Conservation (phyloP, 2,888 invertebrate species). For the Tuta absoluta region DNA sequence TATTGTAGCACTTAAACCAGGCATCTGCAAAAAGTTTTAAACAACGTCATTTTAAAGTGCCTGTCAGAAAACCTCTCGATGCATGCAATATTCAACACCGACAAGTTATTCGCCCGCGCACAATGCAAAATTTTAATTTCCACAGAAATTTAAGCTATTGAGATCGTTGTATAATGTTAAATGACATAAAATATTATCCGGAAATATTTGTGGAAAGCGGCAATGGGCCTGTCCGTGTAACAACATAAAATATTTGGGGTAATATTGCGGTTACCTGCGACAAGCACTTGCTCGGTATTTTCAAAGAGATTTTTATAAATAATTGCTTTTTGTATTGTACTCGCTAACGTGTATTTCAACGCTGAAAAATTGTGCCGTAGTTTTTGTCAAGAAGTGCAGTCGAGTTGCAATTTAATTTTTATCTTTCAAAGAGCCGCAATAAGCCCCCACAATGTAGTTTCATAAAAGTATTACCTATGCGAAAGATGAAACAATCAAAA, state of each 20-base stretch:
- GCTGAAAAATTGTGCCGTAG: conserved; percentile 44
- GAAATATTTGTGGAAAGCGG: conserved; percentile 55
- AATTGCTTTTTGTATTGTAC: conserved; percentile 52
- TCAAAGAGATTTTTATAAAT: conserved; percentile 66
- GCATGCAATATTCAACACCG: conserved; percentile 1
- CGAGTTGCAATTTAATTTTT: conserved; percentile 41
- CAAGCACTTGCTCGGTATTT: conserved; percentile 60
- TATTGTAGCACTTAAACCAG: background rate
- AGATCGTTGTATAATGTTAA: conserved; percentile 24
- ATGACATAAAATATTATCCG: conserved; percentile 48
- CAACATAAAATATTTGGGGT: conserved; percentile 67
- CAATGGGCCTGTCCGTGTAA: conserved; percentile 49
- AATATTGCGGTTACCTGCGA: conserved; percentile 67
- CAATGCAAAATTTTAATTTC: conserved; percentile 7
- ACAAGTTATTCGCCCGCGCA: conserved; percentile 9
- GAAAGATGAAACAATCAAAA: conserved; percentile 55
- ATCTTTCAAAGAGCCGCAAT: conserved; percentile 26
- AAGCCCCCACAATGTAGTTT: conserved; percentile 26
- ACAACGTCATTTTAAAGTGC: background rate
- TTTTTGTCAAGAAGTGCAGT: conserved; percentile 45
- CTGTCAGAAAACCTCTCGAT: conserved; percentile 12
- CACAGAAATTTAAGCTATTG: conserved; percentile 17
- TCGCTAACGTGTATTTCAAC: conserved; percentile 33
- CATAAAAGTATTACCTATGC: conserved; percentile 11
- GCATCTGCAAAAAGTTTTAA: conserved; percentile 4